Base-by-base conservation (phyloP, 2,113 vertebrate species). In the Elaphurus davidianus region DNA sequence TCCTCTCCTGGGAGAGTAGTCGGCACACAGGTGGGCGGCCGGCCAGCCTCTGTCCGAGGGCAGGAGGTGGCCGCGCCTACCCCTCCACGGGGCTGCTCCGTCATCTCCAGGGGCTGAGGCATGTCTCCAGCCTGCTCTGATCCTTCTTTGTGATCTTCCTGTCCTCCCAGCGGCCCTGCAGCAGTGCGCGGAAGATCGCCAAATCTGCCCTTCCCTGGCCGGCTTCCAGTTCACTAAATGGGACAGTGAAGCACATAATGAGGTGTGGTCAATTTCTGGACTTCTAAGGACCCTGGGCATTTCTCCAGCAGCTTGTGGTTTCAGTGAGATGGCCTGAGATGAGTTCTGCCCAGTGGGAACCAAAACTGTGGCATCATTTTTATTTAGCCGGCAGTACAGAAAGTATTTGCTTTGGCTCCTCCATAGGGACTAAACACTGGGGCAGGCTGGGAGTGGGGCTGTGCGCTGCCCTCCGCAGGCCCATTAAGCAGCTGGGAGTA, bases 191-290 rank as follows among this genome's bases (percentile, higher is more conserved):
- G 99, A 99, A 81, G 99, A 99, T 62, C 98, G 97, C 55, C 98
- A 96, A 92, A 99, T 99, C 98, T 99, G 99, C 98, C 99, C 99
- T 9, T 99, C 99, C 0, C 98, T 99, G 98, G 98, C 99, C 8
- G 99, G 99, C 54, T 99, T 99, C 98, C 99, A 99, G 96, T 99
- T 99, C 91, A 99, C 99, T 2, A 98, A 99, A 47, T 99, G 99
- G 99, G 99, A 99, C 85, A 98, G 98, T 6, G 98, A 99, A 14
- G 92, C 98, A 54, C 99, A 99, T 0, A 97, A 99, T 1, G 99
- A 99, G 99, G 99, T 99, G 93, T 0, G 81, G 92, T 95, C 28
- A 10, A 11, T 45, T 28, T 62, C 43, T 88, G 85, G 90, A 28
- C 67, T 89, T 85, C 1, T n/a, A 15, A 88, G 86, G 30, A 83